Percentiles rank a stretch among this genome's conserved stretches.
phyloP scores from a whole-genome alignment of 2,888 invertebrate species.

The Lissonota sp. region DNA sequence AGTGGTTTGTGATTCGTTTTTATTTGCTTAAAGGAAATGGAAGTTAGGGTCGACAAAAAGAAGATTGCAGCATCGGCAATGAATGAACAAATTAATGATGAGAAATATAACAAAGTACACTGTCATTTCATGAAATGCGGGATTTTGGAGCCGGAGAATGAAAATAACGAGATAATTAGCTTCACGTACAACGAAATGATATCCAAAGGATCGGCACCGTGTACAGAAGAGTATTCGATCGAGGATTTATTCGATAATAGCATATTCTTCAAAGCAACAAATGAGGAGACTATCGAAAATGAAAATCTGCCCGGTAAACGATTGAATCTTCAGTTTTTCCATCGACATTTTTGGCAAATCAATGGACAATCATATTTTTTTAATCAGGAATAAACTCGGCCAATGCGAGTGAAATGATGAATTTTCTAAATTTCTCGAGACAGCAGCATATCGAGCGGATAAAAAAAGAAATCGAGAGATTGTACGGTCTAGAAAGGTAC shows the following conservation, averaged over 20 bases:
- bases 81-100: neutral
- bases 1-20: neutral
- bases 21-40: constrained; percentile 1
- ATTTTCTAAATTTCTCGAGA: constrained; percentile 61
- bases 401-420: constrained; percentile 52
- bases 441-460: constrained; percentile 62
- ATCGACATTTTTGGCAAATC: neutral
- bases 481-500: constrained; percentile 65
- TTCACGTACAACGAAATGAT: constrained; percentile 68
- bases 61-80: neutral
- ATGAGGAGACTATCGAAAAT: constrained; percentile 18
- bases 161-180: constrained; percentile 50
- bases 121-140: constrained; percentile 34
- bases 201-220: constrained; percentile 61
- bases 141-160: neutral
- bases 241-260: constrained; percentile 51
- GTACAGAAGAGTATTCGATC: constrained; percentile 52
- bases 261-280: neutral
- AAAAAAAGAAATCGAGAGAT: constrained; percentile 64
- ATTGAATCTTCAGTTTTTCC: neutral
- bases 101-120: constrained; percentile 4
- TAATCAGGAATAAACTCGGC: constrained; percentile 32
- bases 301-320: neutral
- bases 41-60: neutral
- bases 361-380: neutral